Conservation (phyloP, 1,140 invertebrate species). For the Tachypleus tridentatus region DNA sequence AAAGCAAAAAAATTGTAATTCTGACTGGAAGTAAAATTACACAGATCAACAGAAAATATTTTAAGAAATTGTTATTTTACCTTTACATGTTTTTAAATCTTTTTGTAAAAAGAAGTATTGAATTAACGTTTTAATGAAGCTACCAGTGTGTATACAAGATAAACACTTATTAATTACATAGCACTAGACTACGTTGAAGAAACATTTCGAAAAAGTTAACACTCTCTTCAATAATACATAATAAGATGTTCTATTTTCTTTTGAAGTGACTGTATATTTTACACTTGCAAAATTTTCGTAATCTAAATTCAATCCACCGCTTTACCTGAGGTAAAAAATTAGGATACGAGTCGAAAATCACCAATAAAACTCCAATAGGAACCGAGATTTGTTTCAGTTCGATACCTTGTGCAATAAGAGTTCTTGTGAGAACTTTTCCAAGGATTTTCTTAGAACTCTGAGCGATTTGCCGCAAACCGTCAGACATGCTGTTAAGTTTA, state of each 20-base stretch:
- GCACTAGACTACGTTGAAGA: too few relatives aligned
- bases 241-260: neutral
- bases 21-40: too few relatives aligned
- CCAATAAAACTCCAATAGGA: slow-evolving; percentile 92
- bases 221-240: too few relatives aligned
- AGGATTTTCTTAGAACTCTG: slow-evolving; percentile 61
- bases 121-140: too few relatives aligned
- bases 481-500: slow-evolving; percentile 79
- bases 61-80: too few relatives aligned
- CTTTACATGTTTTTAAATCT: too few relatives aligned
- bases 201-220: too few relatives aligned
- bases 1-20: too few relatives aligned
- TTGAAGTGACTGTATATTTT: neutral
- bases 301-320: neutral
- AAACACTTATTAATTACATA: too few relatives aligned
- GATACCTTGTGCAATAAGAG: slow-evolving; percentile 68
- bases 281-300: neutral
- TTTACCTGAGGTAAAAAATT: slow-evolving; percentile 87
- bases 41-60: too few relatives aligned
- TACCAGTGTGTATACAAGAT: too few relatives aligned
- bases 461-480: slow-evolving; percentile 85
- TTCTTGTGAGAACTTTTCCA: slow-evolving; percentile 65
- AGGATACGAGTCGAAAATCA: slow-evolving; percentile 97
- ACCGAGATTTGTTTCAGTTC: slow-evolving; percentile 86
- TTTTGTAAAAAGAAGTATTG: too few relatives aligned